Conservation (phyloP, 1,140 invertebrate genomes). For the Drosophila elegans region DNA sequence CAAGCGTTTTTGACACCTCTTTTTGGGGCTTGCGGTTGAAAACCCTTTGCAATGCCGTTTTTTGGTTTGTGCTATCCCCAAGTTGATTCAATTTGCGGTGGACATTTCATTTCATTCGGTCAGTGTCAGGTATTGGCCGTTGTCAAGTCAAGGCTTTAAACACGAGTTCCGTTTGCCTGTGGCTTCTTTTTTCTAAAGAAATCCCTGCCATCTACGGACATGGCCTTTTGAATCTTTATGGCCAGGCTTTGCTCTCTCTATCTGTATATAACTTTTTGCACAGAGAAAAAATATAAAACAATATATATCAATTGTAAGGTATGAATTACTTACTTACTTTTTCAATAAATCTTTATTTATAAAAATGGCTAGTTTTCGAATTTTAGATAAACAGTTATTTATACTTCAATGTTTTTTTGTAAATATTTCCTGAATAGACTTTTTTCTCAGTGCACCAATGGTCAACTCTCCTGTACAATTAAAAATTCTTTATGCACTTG, state of each 20-base stretch:
- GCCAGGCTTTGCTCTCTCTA: slow-evolving; percentile 2
- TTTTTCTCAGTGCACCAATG: not conserved
- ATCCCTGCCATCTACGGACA: slow-evolving; percentile 37
- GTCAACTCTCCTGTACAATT: slow-evolving; percentile 19
- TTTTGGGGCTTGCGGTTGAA: slow-evolving; percentile 14
- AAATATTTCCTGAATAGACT: not conserved
- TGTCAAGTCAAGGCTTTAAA: slow-evolving; percentile 16
- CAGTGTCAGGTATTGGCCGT: slow-evolving; percentile 31
- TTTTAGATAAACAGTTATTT: too few relatives aligned
- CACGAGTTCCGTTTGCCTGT: slow-evolving; percentile 24
- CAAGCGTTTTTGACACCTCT: slow-evolving; percentile 16
- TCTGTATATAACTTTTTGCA: slow-evolving; percentile 5
- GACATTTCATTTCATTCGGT: slow-evolving; percentile 38
- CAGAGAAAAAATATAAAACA: not conserved
- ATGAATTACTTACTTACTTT: too few relatives aligned
- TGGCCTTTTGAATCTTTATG: slow-evolving; percentile 37
- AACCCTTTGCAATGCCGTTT: slow-evolving; percentile 4
- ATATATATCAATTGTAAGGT: too few relatives aligned
- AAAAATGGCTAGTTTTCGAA: too few relatives aligned
- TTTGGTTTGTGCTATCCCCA: not conserved
- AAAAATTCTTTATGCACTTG: slow-evolving; percentile 40
- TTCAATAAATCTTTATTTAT: too few relatives aligned
- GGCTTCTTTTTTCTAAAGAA: slow-evolving; percentile 44
- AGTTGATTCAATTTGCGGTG: slow-evolving; percentile 50
- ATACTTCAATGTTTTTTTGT: too few relatives aligned